Evolutionary conservation across 2,113 vertebrate genomes (phyloP), one percentile per base, ranked within the genome.

Genomic region (Leptobrachium ailaonicum): DNA sequence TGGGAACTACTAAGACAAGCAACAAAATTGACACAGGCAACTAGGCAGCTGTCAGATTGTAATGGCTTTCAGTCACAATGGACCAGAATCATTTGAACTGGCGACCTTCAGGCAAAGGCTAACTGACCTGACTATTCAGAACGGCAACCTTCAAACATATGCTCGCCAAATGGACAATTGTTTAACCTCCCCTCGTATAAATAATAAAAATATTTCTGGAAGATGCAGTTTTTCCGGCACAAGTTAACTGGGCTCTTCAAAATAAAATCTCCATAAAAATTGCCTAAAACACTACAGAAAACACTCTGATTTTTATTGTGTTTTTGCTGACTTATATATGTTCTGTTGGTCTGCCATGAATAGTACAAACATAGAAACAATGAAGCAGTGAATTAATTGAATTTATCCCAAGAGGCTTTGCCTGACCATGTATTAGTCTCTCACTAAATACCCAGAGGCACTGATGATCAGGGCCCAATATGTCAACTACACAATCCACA

Each of bases 11-110:
- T 74, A 74, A 75, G 72, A 69, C 79, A 75, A 81, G 79, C 63
- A 75, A 66, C 63, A 69, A 71, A 68, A 81, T 81, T 81, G 79
- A 81, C 79, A 81, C 45, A 75, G 78, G 72, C 78, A 81, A 75
- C 64, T 64, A 81, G 72, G 71, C 79, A 81, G 79, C 79, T 81
- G 79, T 75, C 79, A 81, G 64, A 41, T 81, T 47, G 79, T 81
- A 81, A 81, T 81, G 79, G 73, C 79, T 81, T 81, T 75, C 72
- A 81, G 72, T 75, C 79, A 81, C 79, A 60, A 68, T 75, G 72
- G 79, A 75, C 79, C 72, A 14, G 73, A 81, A 81, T 81, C 79
- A 75, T 81, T 81, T 81, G 79, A 81, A 81, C 79, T 75, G 79
- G 50, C 41, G 79, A 81, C 79, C 79, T 81, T 81, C 79, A 75